phyloP scores from a whole-genome alignment of 2,888 invertebrate genomes.

The Sycophila texana region DNA sequence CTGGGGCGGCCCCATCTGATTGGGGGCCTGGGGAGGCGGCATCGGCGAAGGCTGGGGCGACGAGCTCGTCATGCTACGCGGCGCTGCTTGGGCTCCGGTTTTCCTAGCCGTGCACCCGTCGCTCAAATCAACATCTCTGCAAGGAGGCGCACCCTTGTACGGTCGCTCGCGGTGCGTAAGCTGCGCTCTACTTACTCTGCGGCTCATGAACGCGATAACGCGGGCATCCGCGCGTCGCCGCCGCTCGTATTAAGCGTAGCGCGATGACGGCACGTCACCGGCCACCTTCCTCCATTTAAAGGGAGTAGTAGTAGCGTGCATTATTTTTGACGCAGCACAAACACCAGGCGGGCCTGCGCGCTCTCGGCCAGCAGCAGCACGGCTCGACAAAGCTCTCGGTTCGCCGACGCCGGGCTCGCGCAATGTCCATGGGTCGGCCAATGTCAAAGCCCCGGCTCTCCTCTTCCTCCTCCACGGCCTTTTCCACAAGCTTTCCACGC shows the following conservation, averaged over 20 bases:
- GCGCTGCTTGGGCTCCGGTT: slow-evolving; percentile 46
- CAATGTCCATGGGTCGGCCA: slow-evolving; percentile 24
- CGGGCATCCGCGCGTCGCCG: slow-evolving; percentile 7
- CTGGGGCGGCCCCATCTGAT: slow-evolving; percentile 90
- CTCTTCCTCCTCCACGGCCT: slow-evolving; percentile 2
- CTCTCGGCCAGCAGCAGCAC: not conserved
- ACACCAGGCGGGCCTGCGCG: slow-evolving; percentile 44
- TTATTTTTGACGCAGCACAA: slow-evolving; percentile 52
- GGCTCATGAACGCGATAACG: slow-evolving; percentile 49
- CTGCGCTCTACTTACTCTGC: slow-evolving; percentile 52
- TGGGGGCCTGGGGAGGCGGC: slow-evolving; percentile 88
- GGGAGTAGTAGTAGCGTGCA: slow-evolving; percentile 57
- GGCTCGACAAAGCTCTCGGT: slow-evolving; percentile 41
- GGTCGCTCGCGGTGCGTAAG: slow-evolving; percentile 41
- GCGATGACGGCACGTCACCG: slow-evolving; percentile 56
- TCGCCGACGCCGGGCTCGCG: slow-evolving; percentile 39
- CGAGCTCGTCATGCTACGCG: slow-evolving; percentile 84
- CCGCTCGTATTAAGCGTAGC: slow-evolving; percentile 47
- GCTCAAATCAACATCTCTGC: slow-evolving; percentile 50
- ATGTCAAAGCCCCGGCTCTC: slow-evolving; percentile 11
- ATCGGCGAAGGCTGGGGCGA: slow-evolving; percentile 91
- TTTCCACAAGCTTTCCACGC: slow-evolving; percentile 27
- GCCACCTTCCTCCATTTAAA: slow-evolving; percentile 56
- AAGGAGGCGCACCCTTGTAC: slow-evolving; percentile 52
- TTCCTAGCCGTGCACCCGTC: slow-evolving; percentile 37